Evolutionary conservation across 2,888 invertebrate genomes (phyloP), one percentile per base, ranked within the genome.

Genomic region (Cephus nigrinus): DNA sequence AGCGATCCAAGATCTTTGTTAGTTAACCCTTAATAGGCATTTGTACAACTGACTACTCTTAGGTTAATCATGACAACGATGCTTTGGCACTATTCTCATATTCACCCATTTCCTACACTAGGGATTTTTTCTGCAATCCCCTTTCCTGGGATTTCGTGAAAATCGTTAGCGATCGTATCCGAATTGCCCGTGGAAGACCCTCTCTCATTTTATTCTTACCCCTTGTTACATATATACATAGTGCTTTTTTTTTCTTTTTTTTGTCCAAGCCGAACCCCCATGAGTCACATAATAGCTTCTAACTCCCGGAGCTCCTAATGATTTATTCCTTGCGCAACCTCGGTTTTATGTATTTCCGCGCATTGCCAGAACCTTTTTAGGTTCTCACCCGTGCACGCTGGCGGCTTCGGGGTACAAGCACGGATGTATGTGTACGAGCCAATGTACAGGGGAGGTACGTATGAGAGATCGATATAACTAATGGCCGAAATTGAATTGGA

Each of bases 381-480:
- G 81, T 87, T 89, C 88, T 89, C 90, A 89, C 90, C 87, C 82
- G 84, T 80, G 80, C 72, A 78, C 76, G 68, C 40, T 36, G 75
- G 36, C 74, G 75, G 55, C 73, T 78, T 76, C 77, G 75, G 80
- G 78, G 79, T 77, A 76, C 81, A 83, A 75, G 68, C 34, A 78
- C 68, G 40, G 69, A 73, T 68, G 68, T 74, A 73, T 75, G 32
- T 73, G 77, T 75, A 80, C 74, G 55, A 55, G 55, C 23, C 55
- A 55, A 23, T 55, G 23, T 55, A 23, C 55, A 55, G 55, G 55
- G 55, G 55, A 71, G 84, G 84, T 82, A 86, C 85, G 86, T 88
- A 88, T 89, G 55, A 88, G 55, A 89, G 89, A 90, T 90, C 89
- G 89, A 90, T 90, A 89, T 90, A 90, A 90, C 90, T 90, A 90